Evolutionary conservation across 1,140 invertebrate genomes (phyloP).

Genomic region (Drosophila pallidifrons): DNA sequence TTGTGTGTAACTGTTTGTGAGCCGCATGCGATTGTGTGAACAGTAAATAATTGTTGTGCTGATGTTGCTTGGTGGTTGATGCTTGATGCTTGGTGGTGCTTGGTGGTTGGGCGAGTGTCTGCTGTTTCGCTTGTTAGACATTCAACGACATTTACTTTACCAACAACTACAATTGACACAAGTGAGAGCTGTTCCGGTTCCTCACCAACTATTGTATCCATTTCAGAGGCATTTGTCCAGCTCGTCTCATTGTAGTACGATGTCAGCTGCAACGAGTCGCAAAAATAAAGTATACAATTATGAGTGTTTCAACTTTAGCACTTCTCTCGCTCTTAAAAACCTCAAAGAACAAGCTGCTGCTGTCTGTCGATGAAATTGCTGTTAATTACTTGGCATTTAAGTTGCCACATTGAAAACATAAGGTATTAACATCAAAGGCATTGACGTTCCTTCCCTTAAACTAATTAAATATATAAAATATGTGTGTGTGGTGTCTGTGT

Average conservation of each 20-base stretch:
- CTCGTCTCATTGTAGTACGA: constrained; percentile 84
- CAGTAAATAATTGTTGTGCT: constrained; percentile 58
- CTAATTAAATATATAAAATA: constrained; percentile 64
- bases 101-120: constrained; percentile 21
- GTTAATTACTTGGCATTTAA: constrained; percentile 29
- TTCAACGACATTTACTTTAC: constrained; percentile 87
- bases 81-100: constrained; percentile 1
- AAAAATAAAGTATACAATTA: constrained; percentile 12
- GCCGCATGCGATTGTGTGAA: constrained; percentile 61
- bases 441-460: constrained; percentile 32
- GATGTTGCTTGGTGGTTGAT: constrained; percentile 18
- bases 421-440: constrained; percentile 50
- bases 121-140: constrained; percentile 59
- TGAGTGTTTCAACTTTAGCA: constrained; percentile 2
- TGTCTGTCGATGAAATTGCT: not conserved
- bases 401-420: constrained; percentile 27
- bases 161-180: constrained; percentile 90
- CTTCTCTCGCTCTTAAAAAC: not conserved
- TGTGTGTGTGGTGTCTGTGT: constrained; percentile 13
- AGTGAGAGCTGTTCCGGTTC: constrained; percentile 89
- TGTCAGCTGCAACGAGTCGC: constrained; percentile 69
- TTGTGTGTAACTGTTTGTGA: constrained; percentile 32
- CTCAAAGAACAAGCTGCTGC: not conserved
- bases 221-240: constrained; percentile 83
- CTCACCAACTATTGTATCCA: constrained; percentile 87